Conservation (phyloP, 2,113 vertebrate genomes). For the Mirza zaza region DNA sequence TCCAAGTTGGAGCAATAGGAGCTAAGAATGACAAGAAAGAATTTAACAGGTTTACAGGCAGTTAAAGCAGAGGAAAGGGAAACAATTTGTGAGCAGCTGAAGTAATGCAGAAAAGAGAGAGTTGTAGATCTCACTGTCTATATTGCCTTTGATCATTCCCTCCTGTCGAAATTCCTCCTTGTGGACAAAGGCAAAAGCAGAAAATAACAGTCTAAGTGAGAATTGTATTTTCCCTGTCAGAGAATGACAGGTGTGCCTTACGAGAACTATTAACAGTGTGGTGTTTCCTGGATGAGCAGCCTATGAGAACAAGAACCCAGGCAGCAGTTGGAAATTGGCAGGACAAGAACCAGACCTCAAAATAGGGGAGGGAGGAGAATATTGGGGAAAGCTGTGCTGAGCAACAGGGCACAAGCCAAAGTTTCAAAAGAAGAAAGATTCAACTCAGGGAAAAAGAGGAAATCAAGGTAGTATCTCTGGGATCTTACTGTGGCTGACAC, state of each 20-base stretch:
- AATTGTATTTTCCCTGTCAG: not conserved
- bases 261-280: not conserved
- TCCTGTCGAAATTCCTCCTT: not conserved
- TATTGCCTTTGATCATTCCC: constrained; percentile 6
- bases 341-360: not conserved
- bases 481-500: not conserved
- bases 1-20: not conserved
- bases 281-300: not conserved
- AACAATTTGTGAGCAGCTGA: not conserved
- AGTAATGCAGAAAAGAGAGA: not conserved
- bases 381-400: not conserved
- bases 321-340: not conserved
- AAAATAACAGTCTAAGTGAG: not conserved
- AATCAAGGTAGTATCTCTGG: not conserved
- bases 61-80: not conserved
- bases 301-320: not conserved
- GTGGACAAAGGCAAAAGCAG: constrained; percentile 1
- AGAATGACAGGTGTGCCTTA: not conserved
- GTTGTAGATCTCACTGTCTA: not conserved
- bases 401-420: not conserved
- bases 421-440: not conserved
- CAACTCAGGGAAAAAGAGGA: not conserved
- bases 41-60: not conserved
- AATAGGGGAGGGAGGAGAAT: not conserved
- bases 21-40: constrained; percentile 23